Evolutionary conservation across 2,888 invertebrate species (phyloP), one percentile per base, ranked within the genome.

Genomic region (Plemyria rubiginata): DNA sequence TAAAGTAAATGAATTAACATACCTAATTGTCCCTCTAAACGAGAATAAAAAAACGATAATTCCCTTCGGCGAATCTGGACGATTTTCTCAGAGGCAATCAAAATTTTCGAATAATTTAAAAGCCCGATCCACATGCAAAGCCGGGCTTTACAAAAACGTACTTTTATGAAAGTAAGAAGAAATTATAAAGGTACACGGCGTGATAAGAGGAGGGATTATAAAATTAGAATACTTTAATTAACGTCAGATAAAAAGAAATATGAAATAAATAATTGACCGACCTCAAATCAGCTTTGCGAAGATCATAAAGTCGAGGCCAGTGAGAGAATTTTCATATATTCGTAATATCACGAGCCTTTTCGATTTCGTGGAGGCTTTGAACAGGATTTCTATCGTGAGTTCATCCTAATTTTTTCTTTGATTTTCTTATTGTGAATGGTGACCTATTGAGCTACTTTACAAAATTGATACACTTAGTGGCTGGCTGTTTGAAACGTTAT

Each of bases 1-100:
- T 84, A 86, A 86, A 87, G 85, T 86, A 86, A 87, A 85, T 84
- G 86, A 87, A 91, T 91, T 89, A 90, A 85, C 90, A 90, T 90
- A 86, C 84, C 81, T 90, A 89, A 91, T 89, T 91, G 90, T 86
- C 84, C 79, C 79, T 82, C 81, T 80, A 82, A 86, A 85, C 79
- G 81, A 78, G 79, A 84, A 85, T 83, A 73, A 86, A 87, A 88
- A 88, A 87, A 85, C 78, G 78, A 82, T 85, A 82, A 83, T 79
- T 73, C 77, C 77, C 79, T 82, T 79, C 71, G 72, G 75, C 76
- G 81, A 82, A 81, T 84, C 81, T 80, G 78, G 79, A 72, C 81
- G 82, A 81, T 86, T 86, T 87, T 86, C 80, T 84, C 80, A 79
- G 80, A 85, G 82, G 84, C 86, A 90, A 90, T 90, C 87, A 88